phyloP scores from a whole-genome alignment of 2,797 vertebrate genomes.

The Microchirus variegatus region DNA sequence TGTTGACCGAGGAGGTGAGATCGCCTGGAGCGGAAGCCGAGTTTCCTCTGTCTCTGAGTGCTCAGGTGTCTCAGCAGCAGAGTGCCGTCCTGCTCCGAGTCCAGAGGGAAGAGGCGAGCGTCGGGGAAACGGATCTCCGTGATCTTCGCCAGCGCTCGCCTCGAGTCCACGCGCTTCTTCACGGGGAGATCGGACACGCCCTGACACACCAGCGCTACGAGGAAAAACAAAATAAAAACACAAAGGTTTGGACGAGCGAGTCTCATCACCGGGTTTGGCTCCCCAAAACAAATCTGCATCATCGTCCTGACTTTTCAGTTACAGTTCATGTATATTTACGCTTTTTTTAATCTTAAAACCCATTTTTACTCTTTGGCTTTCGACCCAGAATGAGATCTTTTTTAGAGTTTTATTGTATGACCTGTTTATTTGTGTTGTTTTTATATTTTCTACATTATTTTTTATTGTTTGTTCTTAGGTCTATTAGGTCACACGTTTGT shows the following conservation, averaged over 20 bases:
- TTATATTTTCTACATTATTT: too few species aligned
- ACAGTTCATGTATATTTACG: too few species aligned
- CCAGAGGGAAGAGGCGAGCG: constrained; percentile 85
- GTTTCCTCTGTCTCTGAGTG: constrained; percentile 88
- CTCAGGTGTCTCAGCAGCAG: constrained; percentile 89
- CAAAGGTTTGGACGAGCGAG: not conserved
- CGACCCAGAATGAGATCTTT: too few species aligned
- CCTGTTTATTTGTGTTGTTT: too few species aligned
- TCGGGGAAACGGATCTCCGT: constrained; percentile 89
- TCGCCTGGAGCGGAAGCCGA: constrained; percentile 89
- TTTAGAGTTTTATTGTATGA: too few species aligned
- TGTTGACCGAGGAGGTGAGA: constrained; percentile 87
- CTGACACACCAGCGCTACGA: constrained; percentile 87
- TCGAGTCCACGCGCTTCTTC: constrained; percentile 89
- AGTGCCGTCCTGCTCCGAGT: constrained; percentile 86
- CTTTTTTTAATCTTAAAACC: too few species aligned
- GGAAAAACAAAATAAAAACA: not conserved
- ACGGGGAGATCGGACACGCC: constrained; percentile 83
- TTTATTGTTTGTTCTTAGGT: too few species aligned
- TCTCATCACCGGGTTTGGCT: too few species aligned
- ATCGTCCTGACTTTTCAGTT: not conserved
- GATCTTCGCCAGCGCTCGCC: constrained; percentile 84
- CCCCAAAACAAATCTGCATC: too few species aligned
- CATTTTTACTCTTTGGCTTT: too few species aligned
- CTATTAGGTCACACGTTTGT: too few species aligned